A percentile compares a stretch with the other conserved stretches of the same genome.
phyloP scores from a whole-genome alignment of 2,888 invertebrate genomes.

The Mesorhabditis sp. region DNA sequence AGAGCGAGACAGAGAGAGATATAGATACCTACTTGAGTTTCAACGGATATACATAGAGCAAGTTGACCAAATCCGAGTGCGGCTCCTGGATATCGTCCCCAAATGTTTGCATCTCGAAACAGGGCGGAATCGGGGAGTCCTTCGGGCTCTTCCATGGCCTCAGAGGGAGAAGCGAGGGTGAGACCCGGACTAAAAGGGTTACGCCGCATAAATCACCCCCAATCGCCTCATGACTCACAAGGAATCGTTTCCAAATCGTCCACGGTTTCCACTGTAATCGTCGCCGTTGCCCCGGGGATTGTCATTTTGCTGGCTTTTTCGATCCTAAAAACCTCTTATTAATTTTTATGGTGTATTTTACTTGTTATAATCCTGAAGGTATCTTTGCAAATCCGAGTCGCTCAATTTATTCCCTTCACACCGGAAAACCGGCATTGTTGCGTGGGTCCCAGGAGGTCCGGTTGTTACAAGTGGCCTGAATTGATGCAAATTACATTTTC shows the following conservation, averaged over 20 bases:
- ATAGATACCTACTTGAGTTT: slow-evolving; percentile 29
- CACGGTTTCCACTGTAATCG: slow-evolving; percentile 23
- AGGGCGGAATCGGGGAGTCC: slow-evolving; percentile 62
- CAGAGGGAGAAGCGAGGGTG: slow-evolving; percentile 76
- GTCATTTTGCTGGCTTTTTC: slow-evolving; percentile 31
- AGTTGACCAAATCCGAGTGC: slow-evolving; percentile 80
- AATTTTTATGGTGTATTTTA: slow-evolving; percentile 6
- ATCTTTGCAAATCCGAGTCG: slow-evolving; percentile 48
- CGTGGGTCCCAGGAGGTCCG: slow-evolving; percentile 8
- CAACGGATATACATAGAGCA: slow-evolving; percentile 86
- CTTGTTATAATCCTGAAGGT: slow-evolving; percentile 39
- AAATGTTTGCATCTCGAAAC: slow-evolving; percentile 81
- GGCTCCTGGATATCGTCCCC: slow-evolving; percentile 66
- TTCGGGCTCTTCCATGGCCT: slow-evolving; percentile 37
- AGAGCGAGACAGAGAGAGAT: background rate
- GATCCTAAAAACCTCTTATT: slow-evolving; percentile 17
- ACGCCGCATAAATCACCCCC: background rate
- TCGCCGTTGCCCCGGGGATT: slow-evolving; percentile 30
- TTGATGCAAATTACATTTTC: no score
- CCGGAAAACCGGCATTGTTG: slow-evolving; percentile 38
- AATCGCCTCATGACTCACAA: slow-evolving; percentile 18
- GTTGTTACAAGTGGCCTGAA: slow-evolving; percentile 18
- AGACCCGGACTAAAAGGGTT: slow-evolving; percentile 72
- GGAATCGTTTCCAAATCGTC: slow-evolving; percentile 24
- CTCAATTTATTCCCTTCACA: slow-evolving; percentile 43